These are phyloP conservation scores for Lophotriccus pileatus DNA, from an alignment of 2,797 vertebrate species.

Conservation along the genomic window DNA sequence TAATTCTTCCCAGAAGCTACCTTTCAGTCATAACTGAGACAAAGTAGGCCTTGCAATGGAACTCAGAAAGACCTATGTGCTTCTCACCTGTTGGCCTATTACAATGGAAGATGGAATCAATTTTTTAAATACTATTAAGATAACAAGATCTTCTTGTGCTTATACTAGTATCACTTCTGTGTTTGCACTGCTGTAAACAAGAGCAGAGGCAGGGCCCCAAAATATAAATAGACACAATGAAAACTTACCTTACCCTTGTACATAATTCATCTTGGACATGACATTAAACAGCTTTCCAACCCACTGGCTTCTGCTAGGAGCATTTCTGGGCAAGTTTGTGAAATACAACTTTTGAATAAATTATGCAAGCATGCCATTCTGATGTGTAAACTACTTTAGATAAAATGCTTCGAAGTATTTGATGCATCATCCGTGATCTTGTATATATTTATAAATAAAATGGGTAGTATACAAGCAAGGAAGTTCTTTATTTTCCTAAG, in stretches of 20 bases:
- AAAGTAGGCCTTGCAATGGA: not conserved
- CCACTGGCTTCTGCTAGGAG: not conserved
- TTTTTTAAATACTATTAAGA: not conserved
- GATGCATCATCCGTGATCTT: slow-evolving; percentile 37
- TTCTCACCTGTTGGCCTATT: not conserved
- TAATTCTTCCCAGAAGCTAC: not conserved
- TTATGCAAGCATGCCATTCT: not conserved
- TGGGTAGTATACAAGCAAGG: slow-evolving; percentile 46
- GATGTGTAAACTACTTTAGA: not conserved
- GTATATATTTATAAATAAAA: slow-evolving; percentile 54
- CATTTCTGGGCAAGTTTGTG: not conserved
- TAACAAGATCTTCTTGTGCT: not conserved
- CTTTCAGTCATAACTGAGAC: not conserved
- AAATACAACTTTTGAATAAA: not conserved
- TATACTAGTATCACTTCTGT: not conserved
- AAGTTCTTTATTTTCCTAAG: slow-evolving; percentile 67
- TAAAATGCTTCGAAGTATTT: not conserved
- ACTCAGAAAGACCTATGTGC: not conserved
- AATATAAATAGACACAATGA: not conserved
- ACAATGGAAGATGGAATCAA: not conserved
- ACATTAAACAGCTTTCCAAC: not conserved
- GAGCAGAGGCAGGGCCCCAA: not conserved
- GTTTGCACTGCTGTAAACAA: not conserved
- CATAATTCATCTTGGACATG: not conserved
- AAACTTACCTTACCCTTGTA: not conserved